Conservation (phyloP, 2,888 invertebrate genomes). For the Camptogramma bilineatum region DNA sequence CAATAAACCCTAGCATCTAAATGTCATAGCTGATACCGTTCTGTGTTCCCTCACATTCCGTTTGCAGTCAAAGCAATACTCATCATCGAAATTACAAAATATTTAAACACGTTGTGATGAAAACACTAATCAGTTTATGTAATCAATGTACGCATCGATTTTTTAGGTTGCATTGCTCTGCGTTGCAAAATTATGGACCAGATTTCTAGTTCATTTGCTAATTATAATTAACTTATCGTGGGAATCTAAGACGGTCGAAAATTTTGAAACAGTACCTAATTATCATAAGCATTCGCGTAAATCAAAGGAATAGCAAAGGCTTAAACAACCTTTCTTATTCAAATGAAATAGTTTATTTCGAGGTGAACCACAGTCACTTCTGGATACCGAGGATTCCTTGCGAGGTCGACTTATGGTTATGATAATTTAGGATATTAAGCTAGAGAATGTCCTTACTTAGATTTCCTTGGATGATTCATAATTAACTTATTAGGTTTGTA, state of each 20-base stretch:
- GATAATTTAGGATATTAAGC: conserved; percentile 34
- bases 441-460: conserved; percentile 38
- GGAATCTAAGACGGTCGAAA: conserved; percentile 7
- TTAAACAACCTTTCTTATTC: conserved; percentile 63
- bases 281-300: background rate
- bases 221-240: conserved; percentile 31
- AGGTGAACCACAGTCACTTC: conserved; percentile 64
- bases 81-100: conserved; percentile 49
- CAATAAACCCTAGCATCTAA: conserved; percentile 7
- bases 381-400: conserved; percentile 55
- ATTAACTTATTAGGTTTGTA: background rate
- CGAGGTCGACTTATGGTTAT: conserved; percentile 36
- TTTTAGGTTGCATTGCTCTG: conserved; percentile 47
- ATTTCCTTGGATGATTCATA: background rate
- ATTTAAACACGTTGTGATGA: conserved; percentile 49
- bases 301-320: background rate
- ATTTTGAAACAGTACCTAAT: background rate
- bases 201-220: conserved; percentile 35
- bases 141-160: conserved; percentile 49
- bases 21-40: conserved; percentile 1
- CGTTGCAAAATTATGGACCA: conserved; percentile 36
- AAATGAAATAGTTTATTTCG: conserved; percentile 58
- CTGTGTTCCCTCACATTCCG: conserved; percentile 11
- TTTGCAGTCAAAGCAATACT: conserved; percentile 19
- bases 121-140: conserved; percentile 60